These are phyloP conservation scores for Archips crataeganus DNA, from an alignment of 2,888 invertebrate genomes.

Conservation along the genomic window DNA sequence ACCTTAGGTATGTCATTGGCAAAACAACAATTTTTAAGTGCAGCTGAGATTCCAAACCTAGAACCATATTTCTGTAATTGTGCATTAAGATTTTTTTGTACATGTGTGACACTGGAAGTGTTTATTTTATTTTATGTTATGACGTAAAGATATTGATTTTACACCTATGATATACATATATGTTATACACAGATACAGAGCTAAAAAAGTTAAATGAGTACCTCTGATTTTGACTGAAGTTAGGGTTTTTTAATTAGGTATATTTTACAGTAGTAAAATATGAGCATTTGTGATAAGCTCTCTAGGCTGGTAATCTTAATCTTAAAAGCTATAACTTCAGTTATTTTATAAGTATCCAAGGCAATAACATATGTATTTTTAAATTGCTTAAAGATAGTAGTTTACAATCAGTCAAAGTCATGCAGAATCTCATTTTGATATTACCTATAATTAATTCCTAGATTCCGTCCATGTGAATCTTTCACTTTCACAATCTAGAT, in stretches of 20 bases:
- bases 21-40: too few relatives aligned
- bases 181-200: neutral
- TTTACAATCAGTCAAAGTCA: neutral
- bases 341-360: neutral
- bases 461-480: slow-evolving; percentile 27
- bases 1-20: too few relatives aligned
- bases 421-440: slow-evolving; percentile 30
- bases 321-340: neutral
- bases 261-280: neutral
- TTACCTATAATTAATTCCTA: neutral
- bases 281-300: neutral
- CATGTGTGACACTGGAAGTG: too few relatives aligned
- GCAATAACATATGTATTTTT: neutral
- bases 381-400: neutral
- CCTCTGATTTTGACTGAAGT: neutral
- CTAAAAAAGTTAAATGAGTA: neutral
- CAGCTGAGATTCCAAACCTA: too few relatives aligned
- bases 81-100: too few relatives aligned
- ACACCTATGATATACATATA: too few relatives aligned
- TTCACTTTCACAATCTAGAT: neutral
- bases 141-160: too few relatives aligned
- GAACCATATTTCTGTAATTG: neutral
- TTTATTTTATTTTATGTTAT: too few relatives aligned
- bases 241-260: neutral
- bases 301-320: neutral